phyloP scores from a whole-genome alignment of 2,797 vertebrate species.

The Erpetoichthys calabaricus region DNA sequence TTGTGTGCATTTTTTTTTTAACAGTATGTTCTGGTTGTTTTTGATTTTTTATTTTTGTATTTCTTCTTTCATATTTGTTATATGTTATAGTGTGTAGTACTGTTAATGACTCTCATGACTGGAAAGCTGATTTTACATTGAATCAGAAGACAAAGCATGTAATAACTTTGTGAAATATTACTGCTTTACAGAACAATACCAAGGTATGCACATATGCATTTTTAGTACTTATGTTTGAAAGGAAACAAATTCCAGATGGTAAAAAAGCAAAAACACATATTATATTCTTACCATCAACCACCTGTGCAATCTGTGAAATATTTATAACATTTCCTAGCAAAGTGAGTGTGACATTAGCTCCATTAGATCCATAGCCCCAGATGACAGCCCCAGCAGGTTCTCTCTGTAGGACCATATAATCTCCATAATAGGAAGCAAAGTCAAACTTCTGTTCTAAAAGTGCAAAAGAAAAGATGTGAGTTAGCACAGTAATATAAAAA shows the following conservation, averaged over 20 bases:
- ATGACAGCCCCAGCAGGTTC: conserved; percentile 57
- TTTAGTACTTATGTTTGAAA: neutral
- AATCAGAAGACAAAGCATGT: too few species aligned
- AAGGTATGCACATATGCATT: too few species aligned
- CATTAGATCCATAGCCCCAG: conserved; percentile 59
- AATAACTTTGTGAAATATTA: too few species aligned
- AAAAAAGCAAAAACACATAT: conserved; percentile 22
- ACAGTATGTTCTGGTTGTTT: too few species aligned
- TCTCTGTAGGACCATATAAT: conserved; percentile 80
- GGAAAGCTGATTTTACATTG: too few species aligned
- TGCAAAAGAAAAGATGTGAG: neutral
- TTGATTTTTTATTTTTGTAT: too few species aligned
- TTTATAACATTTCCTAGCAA: conserved; percentile 29
- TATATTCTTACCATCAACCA: conserved; percentile 31
- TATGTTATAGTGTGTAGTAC: too few species aligned
- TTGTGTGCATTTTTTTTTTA: too few species aligned
- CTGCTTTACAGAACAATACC: too few species aligned
- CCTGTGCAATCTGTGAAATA: conserved; percentile 11
- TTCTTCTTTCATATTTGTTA: too few species aligned
- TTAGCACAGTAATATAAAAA: too few species aligned
- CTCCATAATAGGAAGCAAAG: conserved; percentile 67
- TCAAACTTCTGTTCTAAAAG: conserved; percentile 31
- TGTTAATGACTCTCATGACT: too few species aligned
- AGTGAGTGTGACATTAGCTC: conserved; percentile 36
- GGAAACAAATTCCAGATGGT: conserved; percentile 18